A percentile compares a stretch with the other conserved stretches of the same genome.
These are phyloP conservation scores for Sebastolobus alascanus DNA, from an alignment of 2,797 vertebrate genomes.

Conservation along the genomic window DNA sequence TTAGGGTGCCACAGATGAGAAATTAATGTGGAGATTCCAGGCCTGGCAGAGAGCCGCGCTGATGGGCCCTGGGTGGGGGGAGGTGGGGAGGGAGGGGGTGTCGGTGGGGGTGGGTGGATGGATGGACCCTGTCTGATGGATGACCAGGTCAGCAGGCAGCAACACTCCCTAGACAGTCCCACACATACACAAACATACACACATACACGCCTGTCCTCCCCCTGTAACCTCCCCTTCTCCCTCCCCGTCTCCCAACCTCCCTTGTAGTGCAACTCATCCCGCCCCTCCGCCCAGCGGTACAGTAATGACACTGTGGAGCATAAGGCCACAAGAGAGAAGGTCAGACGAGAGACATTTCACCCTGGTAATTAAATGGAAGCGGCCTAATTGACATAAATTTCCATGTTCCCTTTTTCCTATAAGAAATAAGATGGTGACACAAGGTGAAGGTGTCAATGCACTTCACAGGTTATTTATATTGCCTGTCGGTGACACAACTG, in stretches of 20 bases:
- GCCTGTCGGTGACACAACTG: neutral
- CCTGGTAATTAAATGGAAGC: slow-evolving; percentile 72
- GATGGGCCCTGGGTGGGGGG: slow-evolving; percentile 47
- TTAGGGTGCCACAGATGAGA: slow-evolving; percentile 83
- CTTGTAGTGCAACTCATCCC: slow-evolving; percentile 23
- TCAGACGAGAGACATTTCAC: slow-evolving; percentile 42
- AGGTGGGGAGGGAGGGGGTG: neutral
- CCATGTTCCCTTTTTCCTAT: slow-evolving; percentile 12
- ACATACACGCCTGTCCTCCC: slow-evolving; percentile 51
- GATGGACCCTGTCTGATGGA: slow-evolving; percentile 76
- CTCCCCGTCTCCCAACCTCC: slow-evolving; percentile 16
- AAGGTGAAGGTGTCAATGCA: slow-evolving; percentile 33
- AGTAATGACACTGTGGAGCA: slow-evolving; percentile 51
- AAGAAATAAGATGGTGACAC: slow-evolving; percentile 27
- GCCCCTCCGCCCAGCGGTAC: slow-evolving; percentile 32
- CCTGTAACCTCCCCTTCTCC: slow-evolving; percentile 30
- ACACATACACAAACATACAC: slow-evolving; percentile 53
- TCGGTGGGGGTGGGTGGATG: slow-evolving; percentile 25
- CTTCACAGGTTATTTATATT: slow-evolving; percentile 35
- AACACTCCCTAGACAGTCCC: slow-evolving; percentile 62
- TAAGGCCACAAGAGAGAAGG: slow-evolving; percentile 45
- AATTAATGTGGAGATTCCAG: slow-evolving; percentile 84
- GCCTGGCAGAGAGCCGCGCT: slow-evolving; percentile 70
- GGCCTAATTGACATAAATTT: slow-evolving; percentile 61
- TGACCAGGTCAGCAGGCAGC: slow-evolving; percentile 78